Evolutionary conservation across 2,113 vertebrate genomes (phyloP).

Genomic region (Bungarus multicinctus): DNA sequence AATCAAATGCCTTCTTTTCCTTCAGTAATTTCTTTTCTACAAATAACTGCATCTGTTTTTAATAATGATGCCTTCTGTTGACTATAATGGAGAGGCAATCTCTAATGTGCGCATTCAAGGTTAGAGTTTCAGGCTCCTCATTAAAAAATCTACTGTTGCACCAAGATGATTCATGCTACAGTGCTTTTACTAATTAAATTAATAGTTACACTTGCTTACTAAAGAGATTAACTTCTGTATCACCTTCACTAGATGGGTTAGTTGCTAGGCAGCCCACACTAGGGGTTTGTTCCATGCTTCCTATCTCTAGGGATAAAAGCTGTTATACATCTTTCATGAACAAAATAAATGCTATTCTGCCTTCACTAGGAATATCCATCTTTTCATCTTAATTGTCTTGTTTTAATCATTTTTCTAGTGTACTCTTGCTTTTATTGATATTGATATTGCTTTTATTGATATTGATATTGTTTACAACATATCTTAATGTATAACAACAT

Average conservation of each 20-base stretch:
- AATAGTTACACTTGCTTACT: constrained; percentile 72
- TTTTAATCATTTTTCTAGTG: constrained; percentile 64
- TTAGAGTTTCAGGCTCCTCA: constrained; percentile 60
- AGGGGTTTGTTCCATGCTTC: constrained; percentile 34
- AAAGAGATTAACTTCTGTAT: constrained; percentile 65
- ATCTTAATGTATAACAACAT: constrained; percentile 1
- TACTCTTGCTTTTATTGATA: constrained; percentile 46
- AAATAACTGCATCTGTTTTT: constrained; percentile 20
- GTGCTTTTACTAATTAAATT: constrained; percentile 75
- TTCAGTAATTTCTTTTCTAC: not conserved
- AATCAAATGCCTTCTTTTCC: not conserved
- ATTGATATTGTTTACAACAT: constrained; percentile 47
- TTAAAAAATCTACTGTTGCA: constrained; percentile 60
- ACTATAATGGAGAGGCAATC: constrained; percentile 6
- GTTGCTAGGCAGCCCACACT: constrained; percentile 70
- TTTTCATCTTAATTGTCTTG: constrained; percentile 63
- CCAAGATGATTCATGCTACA: constrained; percentile 60
- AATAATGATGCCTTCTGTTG: constrained; percentile 24
- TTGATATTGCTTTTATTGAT: constrained; percentile 34
- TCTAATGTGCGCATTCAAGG: constrained; percentile 40
- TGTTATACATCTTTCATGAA: constrained; percentile 34
- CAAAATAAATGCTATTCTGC: constrained; percentile 43
- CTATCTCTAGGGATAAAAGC: constrained; percentile 50
- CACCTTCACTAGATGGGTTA: constrained; percentile 44
- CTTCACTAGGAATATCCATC: constrained; percentile 45